Evolutionary conservation across 2,113 vertebrate genomes (phyloP).

Genomic region (Cairina moschata): DNA sequence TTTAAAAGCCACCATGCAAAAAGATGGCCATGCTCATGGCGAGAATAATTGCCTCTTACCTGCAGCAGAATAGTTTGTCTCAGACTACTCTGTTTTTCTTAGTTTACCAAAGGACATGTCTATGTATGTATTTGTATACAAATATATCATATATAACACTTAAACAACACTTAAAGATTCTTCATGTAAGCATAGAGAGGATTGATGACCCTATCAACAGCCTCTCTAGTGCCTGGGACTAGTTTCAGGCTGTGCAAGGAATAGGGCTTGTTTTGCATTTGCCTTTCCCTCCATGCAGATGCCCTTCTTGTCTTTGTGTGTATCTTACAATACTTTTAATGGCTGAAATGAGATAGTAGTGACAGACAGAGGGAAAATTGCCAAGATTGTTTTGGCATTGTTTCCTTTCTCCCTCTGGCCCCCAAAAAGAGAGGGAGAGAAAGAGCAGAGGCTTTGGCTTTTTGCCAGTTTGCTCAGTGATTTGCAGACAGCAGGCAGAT

Average conservation of each 20-base stretch:
- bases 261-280: not conserved
- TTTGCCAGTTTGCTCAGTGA: not conserved
- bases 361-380: not conserved
- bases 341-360: not conserved
- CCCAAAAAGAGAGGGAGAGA: not conserved
- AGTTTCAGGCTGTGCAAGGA: not conserved
- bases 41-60: not conserved
- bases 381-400: not conserved
- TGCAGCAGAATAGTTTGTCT: not conserved
- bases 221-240: not conserved
- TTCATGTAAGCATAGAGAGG: rapidly evolving
- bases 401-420: not conserved
- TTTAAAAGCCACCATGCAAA: not conserved
- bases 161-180: not conserved
- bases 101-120: not conserved
- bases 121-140: not conserved
- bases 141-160: too few relatives aligned
- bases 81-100: not conserved
- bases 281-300: not conserved
- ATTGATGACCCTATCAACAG: rapidly evolving
- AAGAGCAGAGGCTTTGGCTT: not conserved
- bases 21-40: not conserved
- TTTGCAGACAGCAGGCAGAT: not conserved
- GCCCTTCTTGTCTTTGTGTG: not conserved
- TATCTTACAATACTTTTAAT: rapidly evolving